Evolutionary conservation across 2,888 invertebrate species (phyloP), one percentile per base, ranked within the genome.

Genomic region (Drosophila koepferae): DNA sequence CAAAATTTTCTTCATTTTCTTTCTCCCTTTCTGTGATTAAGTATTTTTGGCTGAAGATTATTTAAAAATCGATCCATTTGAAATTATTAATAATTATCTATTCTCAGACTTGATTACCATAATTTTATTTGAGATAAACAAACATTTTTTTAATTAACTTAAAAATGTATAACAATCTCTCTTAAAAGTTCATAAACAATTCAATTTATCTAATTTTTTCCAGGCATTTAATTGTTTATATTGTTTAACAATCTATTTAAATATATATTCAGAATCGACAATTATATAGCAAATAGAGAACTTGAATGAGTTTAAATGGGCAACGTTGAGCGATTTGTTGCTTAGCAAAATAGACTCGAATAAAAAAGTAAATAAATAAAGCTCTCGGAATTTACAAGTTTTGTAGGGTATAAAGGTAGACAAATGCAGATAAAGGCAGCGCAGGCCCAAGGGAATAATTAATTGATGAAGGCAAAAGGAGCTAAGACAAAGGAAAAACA

Each of bases 211-310:
- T 54, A 23, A 38, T 38, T 38, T 20, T 20, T 10, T 6, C 9
- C 28, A 5, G 2, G 7, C 16, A 10, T 36, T 82, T 76, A 71
- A 86, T 82, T 82, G 71, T 76, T 75, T 75, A 40, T 60, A 56
- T 71, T 77, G 55, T 66, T 62, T 40, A 56, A 78, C 54, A 18
- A 49, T 55, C 56, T 72, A 71, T 63, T 68, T 36, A 74, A 72
- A 72, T 72, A 75, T 69, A 76, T 75, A 68, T 70, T 71, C 12
- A 44, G 44, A 48, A 43, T 10, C n/a, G 28, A 28, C n/a, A 49
- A 10, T 49, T 49, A 31, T n/a, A 31, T 31, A n/a, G 20, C 28
- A 31, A 41, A 41, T 12, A 36, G 23, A 38, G 55, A 46, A 23
- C 69, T 55, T 62, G 63, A 74, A 74, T 68, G 61, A 14, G 10